A percentile compares a stretch with the other conserved stretches of the same genome.
Conservation (phyloP, 2,113 vertebrate species). For the Phyllostomus hastatus region DNA sequence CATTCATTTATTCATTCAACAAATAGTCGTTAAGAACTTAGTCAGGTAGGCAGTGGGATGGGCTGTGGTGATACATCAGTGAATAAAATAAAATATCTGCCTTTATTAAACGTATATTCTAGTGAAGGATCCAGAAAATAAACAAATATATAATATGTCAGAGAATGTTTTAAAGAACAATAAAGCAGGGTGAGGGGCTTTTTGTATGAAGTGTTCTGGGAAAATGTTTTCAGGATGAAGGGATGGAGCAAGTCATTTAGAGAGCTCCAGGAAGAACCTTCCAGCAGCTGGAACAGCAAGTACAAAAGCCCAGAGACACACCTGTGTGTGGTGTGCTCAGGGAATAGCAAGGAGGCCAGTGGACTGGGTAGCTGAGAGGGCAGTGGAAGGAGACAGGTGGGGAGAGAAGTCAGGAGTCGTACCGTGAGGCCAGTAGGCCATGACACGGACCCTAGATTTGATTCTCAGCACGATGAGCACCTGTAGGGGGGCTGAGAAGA, state of each 20-base stretch:
- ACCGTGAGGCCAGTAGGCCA: accelerated
- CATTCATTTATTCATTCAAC: not conserved
- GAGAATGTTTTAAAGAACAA: not conserved
- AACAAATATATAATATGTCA: not conserved
- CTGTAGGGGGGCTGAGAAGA: not conserved
- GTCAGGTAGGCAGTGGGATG: not conserved
- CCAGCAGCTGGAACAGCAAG: not conserved
- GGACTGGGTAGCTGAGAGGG: not conserved
- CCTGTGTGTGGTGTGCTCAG: not conserved
- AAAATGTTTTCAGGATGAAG: not conserved
- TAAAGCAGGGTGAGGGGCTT: not conserved
- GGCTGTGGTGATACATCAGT: not conserved
- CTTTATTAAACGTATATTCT: not conserved
- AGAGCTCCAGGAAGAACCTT: not conserved
- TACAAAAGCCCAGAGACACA: not conserved
- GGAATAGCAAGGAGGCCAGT: not conserved
- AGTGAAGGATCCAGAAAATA: not conserved
- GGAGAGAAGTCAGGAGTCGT: not conserved
- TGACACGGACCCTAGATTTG: not conserved
- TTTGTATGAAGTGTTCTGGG: not conserved
- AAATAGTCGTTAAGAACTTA: not conserved
- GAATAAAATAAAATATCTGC: not conserved
- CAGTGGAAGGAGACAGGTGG: not conserved
- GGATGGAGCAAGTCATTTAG: not conserved
- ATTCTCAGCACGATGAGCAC: not conserved